These are phyloP conservation scores for Coenonympha glycerion DNA, from an alignment of 2,888 invertebrate species.

Conservation along the genomic window DNA sequence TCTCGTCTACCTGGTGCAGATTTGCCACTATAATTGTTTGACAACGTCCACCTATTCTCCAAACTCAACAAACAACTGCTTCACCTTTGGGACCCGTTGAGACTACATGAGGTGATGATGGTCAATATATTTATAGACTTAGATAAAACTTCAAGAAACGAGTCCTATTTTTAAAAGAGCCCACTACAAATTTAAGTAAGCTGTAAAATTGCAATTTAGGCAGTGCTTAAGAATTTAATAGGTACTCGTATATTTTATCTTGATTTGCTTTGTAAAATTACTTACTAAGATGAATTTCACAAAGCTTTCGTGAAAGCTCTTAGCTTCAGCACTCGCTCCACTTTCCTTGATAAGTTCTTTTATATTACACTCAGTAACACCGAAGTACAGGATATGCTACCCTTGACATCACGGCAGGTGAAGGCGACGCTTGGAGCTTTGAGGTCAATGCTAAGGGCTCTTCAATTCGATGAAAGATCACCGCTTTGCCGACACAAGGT, in stretches of 20 bases:
- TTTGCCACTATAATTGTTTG: too few species aligned
- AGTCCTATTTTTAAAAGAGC: too few species aligned
- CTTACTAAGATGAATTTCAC: neutral
- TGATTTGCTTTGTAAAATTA: neutral
- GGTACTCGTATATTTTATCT: neutral
- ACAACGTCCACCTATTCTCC: too few species aligned
- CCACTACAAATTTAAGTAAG: too few species aligned
- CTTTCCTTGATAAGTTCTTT: neutral
- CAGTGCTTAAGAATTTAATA: neutral
- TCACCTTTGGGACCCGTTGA: too few species aligned
- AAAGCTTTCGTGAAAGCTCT: neutral
- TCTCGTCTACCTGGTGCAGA: too few species aligned
- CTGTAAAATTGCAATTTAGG: too few species aligned
- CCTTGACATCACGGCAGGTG: slow-evolving; percentile 13
- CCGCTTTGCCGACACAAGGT: slow-evolving; percentile 33
- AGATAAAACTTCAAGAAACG: too few species aligned
- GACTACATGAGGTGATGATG: too few species aligned
- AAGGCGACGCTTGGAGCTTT: slow-evolving; percentile 15
- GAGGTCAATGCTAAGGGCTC: slow-evolving; percentile 19
- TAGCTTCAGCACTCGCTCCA: neutral
- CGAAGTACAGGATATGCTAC: slow-evolving; percentile 20
- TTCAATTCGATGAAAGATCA: slow-evolving; percentile 33
- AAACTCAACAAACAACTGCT: too few species aligned
- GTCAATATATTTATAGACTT: too few species aligned
- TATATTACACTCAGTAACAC: slow-evolving; percentile 2